These are phyloP conservation scores for Ageneiosus marmoratus DNA, from an alignment of 2,113 vertebrate genomes.

Conservation along the genomic window DNA sequence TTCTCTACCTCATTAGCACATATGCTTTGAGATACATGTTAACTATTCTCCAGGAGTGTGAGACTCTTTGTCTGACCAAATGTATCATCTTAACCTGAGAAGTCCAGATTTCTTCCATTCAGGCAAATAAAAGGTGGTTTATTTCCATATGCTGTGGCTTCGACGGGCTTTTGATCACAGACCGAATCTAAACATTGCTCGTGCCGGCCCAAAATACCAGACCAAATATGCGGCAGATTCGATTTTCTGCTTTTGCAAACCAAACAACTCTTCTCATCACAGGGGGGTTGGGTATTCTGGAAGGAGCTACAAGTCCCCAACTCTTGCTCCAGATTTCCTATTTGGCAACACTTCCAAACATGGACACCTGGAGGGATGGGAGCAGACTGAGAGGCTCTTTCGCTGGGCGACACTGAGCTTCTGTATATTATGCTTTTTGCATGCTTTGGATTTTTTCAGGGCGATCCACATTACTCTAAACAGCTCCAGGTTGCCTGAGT, in stretches of 20 bases:
- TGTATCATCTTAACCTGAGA: constrained; percentile 15
- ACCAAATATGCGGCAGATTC: constrained; percentile 35
- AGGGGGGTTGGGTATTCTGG: constrained; percentile 48
- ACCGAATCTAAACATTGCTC: constrained; percentile 29
- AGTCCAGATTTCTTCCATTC: constrained; percentile 34
- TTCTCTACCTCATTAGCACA: neutral
- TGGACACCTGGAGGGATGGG: constrained; percentile 69
- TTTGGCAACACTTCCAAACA: constrained; percentile 81
- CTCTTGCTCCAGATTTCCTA: constrained; percentile 59
- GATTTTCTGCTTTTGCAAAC: constrained; percentile 40
- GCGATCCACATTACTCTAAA: constrained; percentile 74
- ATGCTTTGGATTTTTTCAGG: constrained; percentile 74
- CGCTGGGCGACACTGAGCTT: constrained; percentile 66
- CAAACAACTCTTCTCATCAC: constrained; percentile 38
- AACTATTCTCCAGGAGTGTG: neutral
- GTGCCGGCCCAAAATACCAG: constrained; percentile 26
- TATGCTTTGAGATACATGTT: neutral
- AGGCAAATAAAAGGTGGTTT: constrained; percentile 15
- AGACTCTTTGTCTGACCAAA: constrained; percentile 11
- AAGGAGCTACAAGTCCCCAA: constrained; percentile 46
- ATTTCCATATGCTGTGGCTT: constrained; percentile 32
- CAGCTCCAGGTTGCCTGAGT: constrained; percentile 60
- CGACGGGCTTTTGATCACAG: constrained; percentile 33
- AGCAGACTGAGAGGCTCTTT: constrained; percentile 69
- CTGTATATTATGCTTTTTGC: constrained; percentile 76